Evolutionary conservation across 2,888 invertebrate species (phyloP).

Genomic region (Papilio gigon): DNA sequence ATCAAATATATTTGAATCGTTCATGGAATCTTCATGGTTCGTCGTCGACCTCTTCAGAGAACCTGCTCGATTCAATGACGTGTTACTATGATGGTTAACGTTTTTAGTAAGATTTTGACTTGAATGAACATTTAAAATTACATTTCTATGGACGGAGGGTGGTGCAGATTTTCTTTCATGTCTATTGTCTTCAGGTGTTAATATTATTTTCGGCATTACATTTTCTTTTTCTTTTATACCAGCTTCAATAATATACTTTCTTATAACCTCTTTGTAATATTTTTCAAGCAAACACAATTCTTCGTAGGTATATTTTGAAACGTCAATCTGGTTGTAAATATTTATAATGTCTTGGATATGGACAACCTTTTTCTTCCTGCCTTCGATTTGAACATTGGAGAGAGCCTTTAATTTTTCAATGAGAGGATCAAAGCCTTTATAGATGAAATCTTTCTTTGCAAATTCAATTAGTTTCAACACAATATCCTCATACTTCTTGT

Average conservation of each 20-base stretch:
- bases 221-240: slow-evolving; percentile 60
- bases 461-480: slow-evolving; percentile 75
- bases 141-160: slow-evolving; percentile 59
- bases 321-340: slow-evolving; percentile 72
- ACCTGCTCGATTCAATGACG: slow-evolving; percentile 53
- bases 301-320: slow-evolving; percentile 74
- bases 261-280: slow-evolving; percentile 76
- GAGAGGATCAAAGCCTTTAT: slow-evolving; percentile 77
- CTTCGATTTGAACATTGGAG: slow-evolving; percentile 66
- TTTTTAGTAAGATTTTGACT: slow-evolving; percentile 57
- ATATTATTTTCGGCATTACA: slow-evolving; percentile 13
- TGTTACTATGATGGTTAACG: slow-evolving; percentile 56
- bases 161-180: slow-evolving; percentile 51
- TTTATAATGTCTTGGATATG: slow-evolving; percentile 72
- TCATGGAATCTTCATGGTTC: slow-evolving; percentile 54
- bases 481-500: slow-evolving; percentile 77
- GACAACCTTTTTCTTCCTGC: slow-evolving; percentile 62
- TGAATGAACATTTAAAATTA: slow-evolving; percentile 61
- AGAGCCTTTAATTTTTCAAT: slow-evolving; percentile 72
- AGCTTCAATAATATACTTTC: slow-evolving; percentile 63
- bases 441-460: slow-evolving; percentile 76
- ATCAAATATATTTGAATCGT: slow-evolving; percentile 68
- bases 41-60: slow-evolving; percentile 55
- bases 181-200: neutral
- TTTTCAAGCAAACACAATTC: slow-evolving; percentile 74